Evolutionary conservation across 1,140 invertebrate species (phyloP).

Genomic region (Megathymus violae): DNA sequence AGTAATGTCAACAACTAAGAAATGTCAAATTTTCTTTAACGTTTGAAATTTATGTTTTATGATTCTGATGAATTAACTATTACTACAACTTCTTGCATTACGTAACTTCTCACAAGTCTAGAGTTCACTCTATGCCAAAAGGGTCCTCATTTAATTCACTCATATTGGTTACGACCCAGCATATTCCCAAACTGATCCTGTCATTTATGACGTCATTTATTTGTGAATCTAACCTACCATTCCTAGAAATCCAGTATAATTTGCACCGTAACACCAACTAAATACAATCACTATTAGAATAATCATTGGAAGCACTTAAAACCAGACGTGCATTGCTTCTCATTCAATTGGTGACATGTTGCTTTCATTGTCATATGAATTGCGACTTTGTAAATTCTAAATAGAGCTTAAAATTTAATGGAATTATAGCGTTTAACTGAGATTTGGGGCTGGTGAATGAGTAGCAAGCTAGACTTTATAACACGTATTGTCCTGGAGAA

Average conservation of each 20-base stretch:
- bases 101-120: no score
- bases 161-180: constrained; percentile 5
- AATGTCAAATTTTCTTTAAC: no score
- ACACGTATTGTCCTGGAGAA: constrained; percentile 33
- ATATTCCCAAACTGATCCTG: constrained; percentile 18
- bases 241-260: neutral
- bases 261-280: constrained; percentile 6
- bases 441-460: constrained; percentile 10
- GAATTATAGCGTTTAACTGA: neutral
- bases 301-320: constrained; percentile 29
- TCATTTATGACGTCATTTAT: constrained; percentile 31
- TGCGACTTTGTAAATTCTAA: neutral
- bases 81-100: no score
- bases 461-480: constrained; percentile 33
- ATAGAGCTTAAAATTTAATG: constrained; percentile 11
- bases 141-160: no score
- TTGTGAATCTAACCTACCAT: constrained; percentile 23
- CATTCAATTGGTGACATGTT: constrained; percentile 15
- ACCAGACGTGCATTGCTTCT: constrained; percentile 22
- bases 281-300: constrained; percentile 1
- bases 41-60: no score
- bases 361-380: constrained; percentile 6
- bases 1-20: no score
- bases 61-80: no score
- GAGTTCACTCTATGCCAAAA: no score